Percentiles rank a stretch among this genome's conserved stretches.
phyloP scores from a whole-genome alignment of 2,888 invertebrate genomes.

The Flexamia atlantica region DNA sequence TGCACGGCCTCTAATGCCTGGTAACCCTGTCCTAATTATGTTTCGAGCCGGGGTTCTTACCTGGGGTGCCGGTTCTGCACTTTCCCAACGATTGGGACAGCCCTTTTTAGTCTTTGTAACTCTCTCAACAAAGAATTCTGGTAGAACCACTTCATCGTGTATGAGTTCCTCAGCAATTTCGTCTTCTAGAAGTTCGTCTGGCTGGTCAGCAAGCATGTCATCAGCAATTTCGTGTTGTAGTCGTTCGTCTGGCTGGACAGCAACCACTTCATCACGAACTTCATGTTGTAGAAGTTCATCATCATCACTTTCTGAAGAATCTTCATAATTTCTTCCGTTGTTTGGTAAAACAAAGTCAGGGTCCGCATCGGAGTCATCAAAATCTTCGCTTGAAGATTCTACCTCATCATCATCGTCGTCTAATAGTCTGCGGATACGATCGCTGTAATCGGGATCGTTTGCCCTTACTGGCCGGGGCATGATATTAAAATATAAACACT shows the following conservation, averaged over 20 bases:
- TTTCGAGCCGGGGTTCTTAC: constrained; percentile 29
- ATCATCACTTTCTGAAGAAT: background rate
- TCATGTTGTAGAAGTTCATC: background rate
- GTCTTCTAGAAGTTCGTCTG: background rate
- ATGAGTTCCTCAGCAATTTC: background rate
- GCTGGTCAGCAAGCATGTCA: too few species aligned
- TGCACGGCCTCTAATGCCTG: constrained; percentile 18
- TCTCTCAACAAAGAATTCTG: too few species aligned
- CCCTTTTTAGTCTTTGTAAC: too few species aligned
- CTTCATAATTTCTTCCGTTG: background rate
- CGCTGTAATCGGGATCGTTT: constrained; percentile 6
- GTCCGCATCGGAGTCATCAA: background rate
- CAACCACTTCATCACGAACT: background rate
- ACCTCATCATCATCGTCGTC: background rate
- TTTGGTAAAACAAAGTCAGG: background rate
- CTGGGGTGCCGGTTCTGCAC: background rate
- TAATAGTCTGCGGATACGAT: constrained; percentile 2
- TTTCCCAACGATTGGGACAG: constrained; percentile 32
- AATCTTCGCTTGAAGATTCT: background rate
- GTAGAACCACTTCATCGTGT: background rate
- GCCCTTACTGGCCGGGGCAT: background rate
- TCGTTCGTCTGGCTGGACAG: background rate
- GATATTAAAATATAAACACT: background rate
- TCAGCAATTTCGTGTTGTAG: too few species aligned
- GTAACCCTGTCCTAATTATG: constrained; percentile 31